Conservation (phyloP, 2,888 invertebrate genomes). For the Nephrotoma flavescens region DNA sequence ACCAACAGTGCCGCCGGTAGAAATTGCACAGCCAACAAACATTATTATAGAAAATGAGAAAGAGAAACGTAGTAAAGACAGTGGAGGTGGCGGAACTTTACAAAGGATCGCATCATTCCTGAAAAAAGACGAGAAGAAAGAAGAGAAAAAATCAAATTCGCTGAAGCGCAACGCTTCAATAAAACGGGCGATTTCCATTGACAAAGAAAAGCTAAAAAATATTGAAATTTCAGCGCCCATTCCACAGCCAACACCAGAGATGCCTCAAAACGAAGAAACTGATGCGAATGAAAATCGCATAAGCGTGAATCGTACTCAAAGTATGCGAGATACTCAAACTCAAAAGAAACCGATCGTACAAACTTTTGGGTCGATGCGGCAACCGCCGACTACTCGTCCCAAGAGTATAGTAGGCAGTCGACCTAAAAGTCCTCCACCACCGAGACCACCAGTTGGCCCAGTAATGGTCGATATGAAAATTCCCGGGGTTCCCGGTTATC, state of each 20-base stretch:
- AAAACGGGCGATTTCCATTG: constrained; percentile 48
- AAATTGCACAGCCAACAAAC: background rate
- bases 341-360: constrained; percentile 45
- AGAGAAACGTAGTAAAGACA: constrained; percentile 37
- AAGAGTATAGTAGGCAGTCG: constrained; percentile 52
- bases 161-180: constrained; percentile 43
- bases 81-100: constrained; percentile 36
- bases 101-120: constrained; percentile 64
- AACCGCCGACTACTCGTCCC: constrained; percentile 51
- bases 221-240: constrained; percentile 77
- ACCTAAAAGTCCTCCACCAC: constrained; percentile 64
- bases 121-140: constrained; percentile 39
- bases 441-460: constrained; percentile 42
- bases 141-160: constrained; percentile 35
- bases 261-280: constrained; percentile 36
- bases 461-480: constrained; percentile 28
- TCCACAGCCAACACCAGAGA: constrained; percentile 43
- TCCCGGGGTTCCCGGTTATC: constrained; percentile 40
- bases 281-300: constrained; percentile 27
- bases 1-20: constrained; percentile 34
- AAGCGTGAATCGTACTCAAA: constrained; percentile 58
- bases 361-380: constrained; percentile 72
- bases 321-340: constrained; percentile 50
- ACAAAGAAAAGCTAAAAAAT: constrained; percentile 55
- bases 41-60: background rate